phyloP scores from a whole-genome alignment of 2,113 vertebrate species.

The Vidua macroura region DNA sequence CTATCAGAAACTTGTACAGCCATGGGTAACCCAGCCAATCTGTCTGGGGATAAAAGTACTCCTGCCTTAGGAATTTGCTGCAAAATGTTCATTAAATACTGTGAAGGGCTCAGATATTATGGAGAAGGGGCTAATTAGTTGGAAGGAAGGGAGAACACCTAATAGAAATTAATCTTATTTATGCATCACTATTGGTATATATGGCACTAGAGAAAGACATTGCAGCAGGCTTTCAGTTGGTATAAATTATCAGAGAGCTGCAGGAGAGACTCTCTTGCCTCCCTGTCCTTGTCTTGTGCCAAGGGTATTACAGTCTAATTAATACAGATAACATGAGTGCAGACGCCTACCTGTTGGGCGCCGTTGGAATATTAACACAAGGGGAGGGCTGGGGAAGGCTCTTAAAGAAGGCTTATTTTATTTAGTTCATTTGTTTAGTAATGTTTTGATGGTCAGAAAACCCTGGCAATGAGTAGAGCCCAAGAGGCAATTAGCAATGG shows the following conservation, averaged over 20 bases:
- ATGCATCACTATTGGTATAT: constrained; percentile 3
- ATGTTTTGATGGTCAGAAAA: constrained; percentile 61
- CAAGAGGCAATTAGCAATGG: constrained; percentile 60
- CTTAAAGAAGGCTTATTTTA: constrained; percentile 51
- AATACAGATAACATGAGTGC: constrained; percentile 63
- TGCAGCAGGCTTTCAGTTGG: neutral
- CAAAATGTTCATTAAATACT: neutral
- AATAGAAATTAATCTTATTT: constrained; percentile 52
- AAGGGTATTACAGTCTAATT: constrained; percentile 67
- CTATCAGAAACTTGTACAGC: neutral
- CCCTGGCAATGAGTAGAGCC: constrained; percentile 48
- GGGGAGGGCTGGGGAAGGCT: constrained; percentile 8
- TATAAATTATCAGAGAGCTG: constrained; percentile 63
- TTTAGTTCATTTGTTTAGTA: constrained; percentile 59
- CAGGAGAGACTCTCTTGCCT: constrained; percentile 45
- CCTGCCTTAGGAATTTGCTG: neutral
- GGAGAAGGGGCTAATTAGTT: constrained; percentile 4
- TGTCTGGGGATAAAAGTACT: neutral
- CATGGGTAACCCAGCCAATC: neutral
- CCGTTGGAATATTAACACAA: constrained; percentile 43
- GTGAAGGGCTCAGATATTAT: neutral
- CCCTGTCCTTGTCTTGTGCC: constrained; percentile 61
- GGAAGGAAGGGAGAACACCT: constrained; percentile 6
- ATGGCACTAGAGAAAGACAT: constrained; percentile 33
- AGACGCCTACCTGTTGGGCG: constrained; percentile 53